These are phyloP conservation scores for Diacarnus erythraeanus DNA, from an alignment of 37 sponge, comb jelly and placozoan genomes.

Conservation along the genomic window DNA sequence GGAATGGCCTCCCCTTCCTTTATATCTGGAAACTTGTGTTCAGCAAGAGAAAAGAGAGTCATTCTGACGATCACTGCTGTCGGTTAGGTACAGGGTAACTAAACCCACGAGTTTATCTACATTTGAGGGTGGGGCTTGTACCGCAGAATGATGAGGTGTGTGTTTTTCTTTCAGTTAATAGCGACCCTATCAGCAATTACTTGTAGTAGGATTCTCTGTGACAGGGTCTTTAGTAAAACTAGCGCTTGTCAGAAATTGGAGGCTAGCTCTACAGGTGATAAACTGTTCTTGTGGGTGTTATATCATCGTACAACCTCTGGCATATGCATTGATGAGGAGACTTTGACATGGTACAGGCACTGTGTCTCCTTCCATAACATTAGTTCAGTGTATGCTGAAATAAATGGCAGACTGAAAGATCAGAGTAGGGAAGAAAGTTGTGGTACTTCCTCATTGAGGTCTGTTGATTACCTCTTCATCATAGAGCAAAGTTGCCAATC, in stretches of 20 bases:
- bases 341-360: not conserved
- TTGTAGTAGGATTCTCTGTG: not conserved
- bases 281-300: not conserved
- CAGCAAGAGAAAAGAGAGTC: slow-evolving; percentile 65
- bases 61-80: slow-evolving; percentile 34
- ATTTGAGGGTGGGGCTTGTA: too few species aligned
- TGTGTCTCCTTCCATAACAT: not conserved
- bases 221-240: not conserved
- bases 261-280: not conserved
- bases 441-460: not conserved
- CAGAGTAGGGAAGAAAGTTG: not conserved
- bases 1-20: slow-evolving; percentile 58
- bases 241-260: not conserved
- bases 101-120: too few species aligned
- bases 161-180: not conserved
- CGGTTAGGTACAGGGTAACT: too few species aligned
- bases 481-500: not conserved
- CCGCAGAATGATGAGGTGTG: not conserved
- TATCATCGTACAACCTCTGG: not conserved
- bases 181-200: not conserved
- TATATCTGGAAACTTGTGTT: slow-evolving; percentile 47
- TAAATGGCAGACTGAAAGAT: not conserved
- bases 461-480: slow-evolving; percentile 24
- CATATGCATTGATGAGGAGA: not conserved
- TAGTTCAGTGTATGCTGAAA: not conserved